Evolutionary conservation across 2,888 invertebrate genomes (phyloP), one percentile per base, ranked within the genome.

Genomic region (Melitaea athalia): DNA sequence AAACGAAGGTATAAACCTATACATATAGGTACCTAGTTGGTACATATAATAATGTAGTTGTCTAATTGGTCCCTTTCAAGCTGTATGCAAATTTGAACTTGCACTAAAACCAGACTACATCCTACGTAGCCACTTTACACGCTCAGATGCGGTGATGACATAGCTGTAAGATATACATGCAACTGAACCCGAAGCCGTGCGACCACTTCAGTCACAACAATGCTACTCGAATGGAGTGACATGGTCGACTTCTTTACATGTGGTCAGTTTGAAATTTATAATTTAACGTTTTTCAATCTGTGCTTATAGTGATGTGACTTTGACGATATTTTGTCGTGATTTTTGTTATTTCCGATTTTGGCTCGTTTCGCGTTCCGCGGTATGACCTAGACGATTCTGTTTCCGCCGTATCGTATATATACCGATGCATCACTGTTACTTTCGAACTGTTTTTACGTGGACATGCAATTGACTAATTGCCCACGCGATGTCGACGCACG

Each of bases 171-270:
- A 88, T 87, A 83, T 67, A 65, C 57, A 71, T 70, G 66, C 68
- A 68, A 67, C 63, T 60, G 67, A 67, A 64, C 69, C 79, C 80
- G 72, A 80, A 87, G 84, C 81, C 82, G 86, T 85, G 87, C 75
- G 85, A 85, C 78, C 77, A 72, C 74, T 78, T 88, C 90, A 92
- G 92, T 92, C 84, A 84, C 83, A 85, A 86, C 81, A 81, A 89
- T 89, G 91, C 83, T 89, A 86, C 85, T 91, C 89, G 87, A 89
- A 86, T 91, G 90, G 88, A 87, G 87, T 83, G 92, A 92, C 91
- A 90, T 91, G 89, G 82, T 91, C 77, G 89, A 89, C 78, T 89
- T 89, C 81, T 84, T 91, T 76, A 81, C 83, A 74, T 90, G 91
- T 81, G 92, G 92, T 91, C 86, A 86, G 89, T 91, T 83, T 76